Evolutionary conservation across 2,113 vertebrate genomes (phyloP), one percentile per base, ranked within the genome.

Genomic region (Illadopsis cleaveri): DNA sequence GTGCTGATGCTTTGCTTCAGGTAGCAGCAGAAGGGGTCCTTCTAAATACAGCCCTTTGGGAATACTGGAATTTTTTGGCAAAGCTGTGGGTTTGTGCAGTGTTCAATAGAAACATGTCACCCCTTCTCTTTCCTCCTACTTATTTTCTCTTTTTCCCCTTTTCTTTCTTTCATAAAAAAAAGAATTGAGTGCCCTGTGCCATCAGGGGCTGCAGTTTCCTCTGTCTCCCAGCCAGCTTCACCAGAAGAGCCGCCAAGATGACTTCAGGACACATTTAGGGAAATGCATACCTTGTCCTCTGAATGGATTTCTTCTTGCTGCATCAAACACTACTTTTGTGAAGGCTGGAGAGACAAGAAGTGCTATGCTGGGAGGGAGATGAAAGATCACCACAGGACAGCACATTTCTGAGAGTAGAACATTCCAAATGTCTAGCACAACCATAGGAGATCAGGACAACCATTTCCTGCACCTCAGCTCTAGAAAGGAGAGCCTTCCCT

Each of bases 31-130:
- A 40, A 37, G 2, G 9, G 5, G 25, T 64, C 25, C 62, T 65
- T 27, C 31, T 50, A 85, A 13, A 40, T 33, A 21, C 31, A 61
- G 17, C 12, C 35, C 33, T 76, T 72, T 45, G 15, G 40, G 15
- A 69, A 86, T 30, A 53, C 0, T 20, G 9, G 18, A 83, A 42
- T 18, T 73, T 15, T 13, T 38, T 27, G 48, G 37, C 31, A 78
- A 38, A 2, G 5, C 3, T 82, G 25, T 35, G 75, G 10, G 27
- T 60, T 86, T 82, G 31, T n/a, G 23, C 45, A 77, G 45, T 1
- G 0, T 11, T 37, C 9, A 17, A 33, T 2, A 64, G 28, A 61
- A 71, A 28, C 9, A n/a, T 1, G 1, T 11, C 42, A 45, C 4
- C 3, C 9, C 4, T 3, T 2, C 17, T 15, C 51, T 48, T 70